A percentile compares a stretch with the other conserved stretches of the same genome.
These are phyloP conservation scores for Leptosomus discolor DNA, from an alignment of 2,113 vertebrate species.

Conservation along the genomic window DNA sequence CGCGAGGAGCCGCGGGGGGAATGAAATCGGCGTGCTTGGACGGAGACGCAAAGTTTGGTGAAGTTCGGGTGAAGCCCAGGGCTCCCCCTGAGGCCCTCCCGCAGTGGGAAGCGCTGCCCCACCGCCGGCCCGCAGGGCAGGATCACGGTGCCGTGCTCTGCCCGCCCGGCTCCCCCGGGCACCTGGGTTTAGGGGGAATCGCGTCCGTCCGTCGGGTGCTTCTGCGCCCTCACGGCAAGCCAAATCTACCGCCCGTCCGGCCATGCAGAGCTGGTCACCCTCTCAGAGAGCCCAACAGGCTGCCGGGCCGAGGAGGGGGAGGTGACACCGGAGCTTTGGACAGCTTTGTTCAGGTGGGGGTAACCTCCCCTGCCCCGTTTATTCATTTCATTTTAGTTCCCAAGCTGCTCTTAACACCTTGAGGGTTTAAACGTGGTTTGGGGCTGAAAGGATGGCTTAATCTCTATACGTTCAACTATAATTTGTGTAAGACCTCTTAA, in stretches of 20 bases:
- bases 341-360: neutral
- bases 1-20: neutral
- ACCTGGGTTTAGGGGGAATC: neutral
- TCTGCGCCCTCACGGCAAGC: neutral
- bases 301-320: neutral
- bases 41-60: neutral
- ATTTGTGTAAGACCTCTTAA: neutral
- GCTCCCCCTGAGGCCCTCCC: neutral
- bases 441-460: neutral
- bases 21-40: fast-evolving
- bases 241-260: fast-evolving
- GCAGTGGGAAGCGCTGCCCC: fast-evolving
- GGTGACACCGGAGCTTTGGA: neutral
- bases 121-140: fast-evolving
- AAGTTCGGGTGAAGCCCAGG: neutral
- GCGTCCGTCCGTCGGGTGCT: neutral
- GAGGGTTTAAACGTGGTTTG: neutral
- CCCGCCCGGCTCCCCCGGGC: fast-evolving
- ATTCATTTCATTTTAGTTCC: neutral
- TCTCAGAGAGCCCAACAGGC: neutral
- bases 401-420: neutral
- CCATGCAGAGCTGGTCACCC: fast-evolving
- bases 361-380: neutral
- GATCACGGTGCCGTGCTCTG: neutral
- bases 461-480: neutral